Conservation (phyloP, 2,113 vertebrate genomes). For the Otus sunia region DNA sequence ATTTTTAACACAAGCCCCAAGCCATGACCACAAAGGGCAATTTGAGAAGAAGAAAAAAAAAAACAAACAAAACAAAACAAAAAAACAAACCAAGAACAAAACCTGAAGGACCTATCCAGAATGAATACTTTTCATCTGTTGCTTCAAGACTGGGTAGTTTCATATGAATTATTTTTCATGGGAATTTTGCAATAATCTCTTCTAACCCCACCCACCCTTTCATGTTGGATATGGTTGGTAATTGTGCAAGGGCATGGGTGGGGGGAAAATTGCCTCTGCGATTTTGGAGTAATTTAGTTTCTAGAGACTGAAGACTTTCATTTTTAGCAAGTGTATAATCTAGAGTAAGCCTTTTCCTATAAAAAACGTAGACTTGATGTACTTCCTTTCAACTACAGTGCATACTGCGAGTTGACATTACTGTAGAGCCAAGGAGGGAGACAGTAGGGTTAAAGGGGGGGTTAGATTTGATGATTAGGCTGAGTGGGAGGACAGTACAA, state of each 20-base stretch:
- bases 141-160: conserved; percentile 16
- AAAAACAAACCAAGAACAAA: not conserved
- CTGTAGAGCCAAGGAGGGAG: not conserved
- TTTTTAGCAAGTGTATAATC: not conserved
- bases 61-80: not conserved
- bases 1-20: not conserved
- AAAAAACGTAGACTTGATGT: not conserved
- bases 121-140: not conserved
- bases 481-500: not conserved
- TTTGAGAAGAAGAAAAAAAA: not conserved
- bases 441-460: not conserved
- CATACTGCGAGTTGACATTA: not conserved
- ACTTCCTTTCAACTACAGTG: not conserved
- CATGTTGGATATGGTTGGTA: conserved; percentile 30
- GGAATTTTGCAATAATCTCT: conserved; percentile 40
- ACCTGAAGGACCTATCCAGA: not conserved
- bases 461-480: not conserved
- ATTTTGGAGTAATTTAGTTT: conserved; percentile 45
- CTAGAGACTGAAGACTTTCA: not conserved
- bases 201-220: conserved; percentile 49
- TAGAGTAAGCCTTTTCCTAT: not conserved
- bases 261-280: conserved; percentile 25
- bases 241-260: conserved; percentile 31
- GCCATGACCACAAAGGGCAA: not conserved
- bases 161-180: conserved; percentile 37